Conservation (phyloP, 1,140 invertebrate species). For the Artemia franciscana region DNA sequence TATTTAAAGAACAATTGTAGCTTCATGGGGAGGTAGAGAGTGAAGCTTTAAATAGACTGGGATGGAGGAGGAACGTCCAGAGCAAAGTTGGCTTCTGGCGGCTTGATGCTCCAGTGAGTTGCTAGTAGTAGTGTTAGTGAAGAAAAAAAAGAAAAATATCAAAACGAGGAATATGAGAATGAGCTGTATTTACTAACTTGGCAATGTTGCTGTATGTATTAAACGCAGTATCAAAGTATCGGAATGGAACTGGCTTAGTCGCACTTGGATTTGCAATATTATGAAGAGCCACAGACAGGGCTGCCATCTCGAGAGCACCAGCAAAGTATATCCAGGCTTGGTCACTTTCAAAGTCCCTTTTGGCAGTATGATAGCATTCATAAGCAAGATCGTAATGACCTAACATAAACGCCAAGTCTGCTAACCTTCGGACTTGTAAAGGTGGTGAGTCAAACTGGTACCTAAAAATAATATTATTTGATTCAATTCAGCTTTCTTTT, state of each 20-base stretch:
- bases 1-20: no score
- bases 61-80: no score
- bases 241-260: conserved; percentile 25
- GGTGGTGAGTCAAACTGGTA: conserved; percentile 74
- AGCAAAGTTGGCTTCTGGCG: no score
- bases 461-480: conserved; percentile 21
- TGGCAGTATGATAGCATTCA: conserved; percentile 78
- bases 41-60: no score
- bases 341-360: conserved; percentile 85
- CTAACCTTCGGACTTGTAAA: conserved; percentile 69
- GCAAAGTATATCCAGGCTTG: conserved; percentile 92
- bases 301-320: conserved; percentile 85
- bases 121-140: no score
- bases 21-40: no score
- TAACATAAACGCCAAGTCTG: conserved; percentile 89
- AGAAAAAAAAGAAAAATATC: conserved; percentile 10
- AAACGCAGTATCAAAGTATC: conserved; percentile 85
- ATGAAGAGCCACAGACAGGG: conserved; percentile 68
- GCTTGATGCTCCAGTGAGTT: no score
- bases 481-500: neutral
- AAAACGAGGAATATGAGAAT: neutral
- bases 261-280: conserved; percentile 33
- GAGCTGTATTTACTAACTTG: conserved; percentile 34
- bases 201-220: conserved; percentile 66
- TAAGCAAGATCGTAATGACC: conserved; percentile 79